Evolutionary conservation across 1,140 invertebrate genomes (phyloP).

Genomic region (Meteorus sp.): DNA sequence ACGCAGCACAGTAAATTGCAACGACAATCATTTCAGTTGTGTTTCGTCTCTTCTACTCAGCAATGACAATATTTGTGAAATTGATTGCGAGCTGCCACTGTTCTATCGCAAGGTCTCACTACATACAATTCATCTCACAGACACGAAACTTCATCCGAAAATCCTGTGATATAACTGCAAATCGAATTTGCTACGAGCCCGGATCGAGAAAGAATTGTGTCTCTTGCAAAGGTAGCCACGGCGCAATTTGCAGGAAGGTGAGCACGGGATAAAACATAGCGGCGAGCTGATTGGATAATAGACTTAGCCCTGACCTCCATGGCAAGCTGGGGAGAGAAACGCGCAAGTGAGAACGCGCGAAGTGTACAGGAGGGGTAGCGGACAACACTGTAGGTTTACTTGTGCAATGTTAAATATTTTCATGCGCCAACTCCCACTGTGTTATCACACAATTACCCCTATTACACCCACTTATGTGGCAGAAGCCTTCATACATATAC

Average conservation of each 20-base stretch:
- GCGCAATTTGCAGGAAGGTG: constrained; percentile 2
- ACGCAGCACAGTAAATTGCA: constrained; percentile 53
- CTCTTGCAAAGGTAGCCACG: constrained; percentile 4
- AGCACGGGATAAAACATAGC: constrained; percentile 16
- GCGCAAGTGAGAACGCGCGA: constrained; percentile 31
- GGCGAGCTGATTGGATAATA: constrained; percentile 42
- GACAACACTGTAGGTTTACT: neutral
- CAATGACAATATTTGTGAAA: no score
- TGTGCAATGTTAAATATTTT: no score
- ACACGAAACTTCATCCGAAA: no score
- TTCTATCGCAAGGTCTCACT: no score
- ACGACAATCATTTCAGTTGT: constrained; percentile 52
- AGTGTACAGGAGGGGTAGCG: neutral
- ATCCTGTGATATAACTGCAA: no score
- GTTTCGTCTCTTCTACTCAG: constrained; percentile 12
- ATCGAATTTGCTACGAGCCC: no score
- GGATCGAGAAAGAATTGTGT: constrained; percentile 24
- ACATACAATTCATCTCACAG: neutral
- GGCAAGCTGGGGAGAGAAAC: constrained; percentile 39
- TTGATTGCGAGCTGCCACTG: no score
- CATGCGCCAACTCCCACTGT: no score
- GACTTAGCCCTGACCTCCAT: constrained; percentile 53
- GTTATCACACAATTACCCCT: no score
- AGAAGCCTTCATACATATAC: no score
- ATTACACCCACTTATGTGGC: no score